Conservation (phyloP, 2,113 vertebrate species). For the Machaerirhynchus nigripectus region DNA sequence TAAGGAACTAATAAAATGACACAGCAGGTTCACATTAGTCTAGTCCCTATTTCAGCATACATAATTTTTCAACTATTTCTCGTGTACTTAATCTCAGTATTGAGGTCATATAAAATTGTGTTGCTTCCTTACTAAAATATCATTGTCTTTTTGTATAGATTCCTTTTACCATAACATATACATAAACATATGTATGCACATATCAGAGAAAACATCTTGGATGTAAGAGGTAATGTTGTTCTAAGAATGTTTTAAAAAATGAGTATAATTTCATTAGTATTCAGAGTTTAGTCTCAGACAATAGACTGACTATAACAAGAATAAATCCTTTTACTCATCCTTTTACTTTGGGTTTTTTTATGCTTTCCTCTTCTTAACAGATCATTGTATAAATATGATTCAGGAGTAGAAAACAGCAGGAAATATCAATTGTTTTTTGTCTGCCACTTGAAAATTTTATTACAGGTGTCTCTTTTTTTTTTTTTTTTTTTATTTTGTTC, state of each 20-base stretch:
- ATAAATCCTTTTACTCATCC: not conserved
- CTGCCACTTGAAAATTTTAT: not conserved
- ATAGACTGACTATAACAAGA: not conserved
- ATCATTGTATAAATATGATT: not conserved
- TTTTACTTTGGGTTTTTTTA: not conserved
- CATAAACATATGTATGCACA: not conserved
- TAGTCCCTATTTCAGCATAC: not conserved
- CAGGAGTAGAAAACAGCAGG: not conserved
- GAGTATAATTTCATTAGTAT: not conserved
- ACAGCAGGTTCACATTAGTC: conserved; percentile 31
- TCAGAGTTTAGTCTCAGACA: not conserved
- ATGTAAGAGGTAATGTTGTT: not conserved
- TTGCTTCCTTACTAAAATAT: not conserved
- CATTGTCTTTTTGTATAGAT: not conserved
- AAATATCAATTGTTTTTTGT: not conserved
- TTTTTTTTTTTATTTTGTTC: not conserved
- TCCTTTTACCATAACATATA: not conserved
- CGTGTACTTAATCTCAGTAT: not conserved
- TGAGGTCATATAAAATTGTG: not conserved
- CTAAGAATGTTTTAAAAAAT: not conserved
- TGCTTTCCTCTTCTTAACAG: not conserved
- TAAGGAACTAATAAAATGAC: conserved; percentile 16
- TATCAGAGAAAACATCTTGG: not conserved
- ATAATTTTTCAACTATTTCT: not conserved
- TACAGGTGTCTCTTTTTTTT: not conserved